Evolutionary conservation across 2,113 vertebrate genomes (phyloP), one percentile per base, ranked within the genome.

Genomic region (Fregetta grallaria): DNA sequence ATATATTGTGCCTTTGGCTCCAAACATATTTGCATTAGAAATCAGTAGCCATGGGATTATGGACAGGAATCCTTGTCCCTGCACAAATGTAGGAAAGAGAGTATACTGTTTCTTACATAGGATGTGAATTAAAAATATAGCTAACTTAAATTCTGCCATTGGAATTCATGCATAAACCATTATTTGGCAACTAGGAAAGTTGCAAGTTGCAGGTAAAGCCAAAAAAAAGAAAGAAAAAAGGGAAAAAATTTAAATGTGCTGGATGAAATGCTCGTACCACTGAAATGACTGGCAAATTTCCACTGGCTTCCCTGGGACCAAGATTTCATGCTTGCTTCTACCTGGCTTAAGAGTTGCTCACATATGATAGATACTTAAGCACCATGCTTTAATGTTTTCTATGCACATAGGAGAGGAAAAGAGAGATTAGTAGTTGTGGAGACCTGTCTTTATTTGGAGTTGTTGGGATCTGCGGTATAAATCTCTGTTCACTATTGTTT

Each of bases 1-100:
- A 82, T n/a, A 63, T 70, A 47, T 71, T 61, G 49, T 95, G 94
- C 86, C 86, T 96, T 93, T 94, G 88, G 88, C 62, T 93, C 55
- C 76, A 92, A 94, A 87, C 19, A 55, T 72, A 87, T 83, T 95
- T 96, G 58, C 59, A 70, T 92, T 92, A 80, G 62, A 87, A 95
- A 66, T 82, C 61, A 70, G 52, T 68, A 85, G 92, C 68, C 59
- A 53, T 84, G 68, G 89, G 82, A 88, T 55, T 85, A 65, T 61
- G 56, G 84, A 50, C 67, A 73, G 61, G 19, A 73, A 88, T 66
- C 90, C 75, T 76, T 89, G 82, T 49, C 40, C 76, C 36, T 20
- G 36, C 26, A 68, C 11, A 63, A 75, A 77, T 63, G 15, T 86
- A 76, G 56, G 63, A 82, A 75, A 83, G 58, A 81, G 47, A 78